phyloP scores from a whole-genome alignment of 2,888 invertebrate genomes.

The Sericinus montela region DNA sequence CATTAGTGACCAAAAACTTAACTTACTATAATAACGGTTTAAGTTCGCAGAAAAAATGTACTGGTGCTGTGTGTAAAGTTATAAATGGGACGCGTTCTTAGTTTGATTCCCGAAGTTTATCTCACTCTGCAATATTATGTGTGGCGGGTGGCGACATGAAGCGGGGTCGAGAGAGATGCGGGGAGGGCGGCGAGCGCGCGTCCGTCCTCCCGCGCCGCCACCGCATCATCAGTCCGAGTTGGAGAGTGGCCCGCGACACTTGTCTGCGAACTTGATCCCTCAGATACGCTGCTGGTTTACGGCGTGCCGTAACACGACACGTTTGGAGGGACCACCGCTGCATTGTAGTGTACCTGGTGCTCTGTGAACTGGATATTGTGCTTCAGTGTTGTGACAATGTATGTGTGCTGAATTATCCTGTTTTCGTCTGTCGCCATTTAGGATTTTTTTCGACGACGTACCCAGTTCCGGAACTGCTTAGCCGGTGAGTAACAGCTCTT shows the following conservation, averaged over 20 bases:
- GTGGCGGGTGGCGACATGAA: slow-evolving; percentile 35
- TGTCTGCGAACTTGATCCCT: slow-evolving; percentile 71
- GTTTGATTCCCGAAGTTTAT: slow-evolving; percentile 69
- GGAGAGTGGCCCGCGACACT: slow-evolving; percentile 72
- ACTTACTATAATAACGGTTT: slow-evolving; percentile 48
- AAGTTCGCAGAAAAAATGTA: slow-evolving; percentile 57
- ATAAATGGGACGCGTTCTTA: slow-evolving; percentile 67
- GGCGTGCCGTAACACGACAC: slow-evolving; percentile 79
- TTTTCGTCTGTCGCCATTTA: slow-evolving; percentile 41
- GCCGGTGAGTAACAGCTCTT: slow-evolving; percentile 77
- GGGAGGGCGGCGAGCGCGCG: slow-evolving; percentile 46
- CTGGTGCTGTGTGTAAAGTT: slow-evolving; percentile 48
- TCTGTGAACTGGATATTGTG: slow-evolving; percentile 68
- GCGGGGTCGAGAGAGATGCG: slow-evolving; percentile 29
- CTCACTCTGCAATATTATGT: slow-evolving; percentile 54
- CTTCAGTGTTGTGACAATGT: slow-evolving; percentile 71
- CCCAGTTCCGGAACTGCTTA: slow-evolving; percentile 76
- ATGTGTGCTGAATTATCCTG: slow-evolving; percentile 63
- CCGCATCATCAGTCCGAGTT: slow-evolving; percentile 74
- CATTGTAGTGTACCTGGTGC: slow-evolving; percentile 70
- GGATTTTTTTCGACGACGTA: slow-evolving; percentile 67
- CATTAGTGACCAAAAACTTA: slow-evolving; percentile 25
- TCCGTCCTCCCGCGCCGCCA: slow-evolving; percentile 73
- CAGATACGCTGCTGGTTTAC: slow-evolving; percentile 80
- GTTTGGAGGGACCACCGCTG: slow-evolving; percentile 76